Conservation (phyloP, 1,140 invertebrate genomes). For the Trichomalopsis sarcophagae region DNA sequence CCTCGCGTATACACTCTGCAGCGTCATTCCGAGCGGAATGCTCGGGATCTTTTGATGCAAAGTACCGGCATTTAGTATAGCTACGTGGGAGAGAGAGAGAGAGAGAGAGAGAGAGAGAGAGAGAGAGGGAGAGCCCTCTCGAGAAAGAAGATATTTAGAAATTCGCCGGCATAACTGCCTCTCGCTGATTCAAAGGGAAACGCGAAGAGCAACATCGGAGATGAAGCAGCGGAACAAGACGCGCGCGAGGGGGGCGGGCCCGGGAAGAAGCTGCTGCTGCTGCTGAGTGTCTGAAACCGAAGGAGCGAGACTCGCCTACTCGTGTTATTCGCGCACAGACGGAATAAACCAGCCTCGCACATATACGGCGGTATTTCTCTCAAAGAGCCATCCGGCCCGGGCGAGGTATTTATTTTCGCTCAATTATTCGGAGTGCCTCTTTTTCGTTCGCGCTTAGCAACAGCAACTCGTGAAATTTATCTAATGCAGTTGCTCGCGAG, state of each 20-base stretch:
- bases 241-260: background rate
- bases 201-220: slow-evolving; percentile 28
- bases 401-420: no score
- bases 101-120: background rate
- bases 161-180: slow-evolving; percentile 25
- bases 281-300: slow-evolving; percentile 39
- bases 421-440: no score
- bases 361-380: no score
- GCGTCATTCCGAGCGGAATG: slow-evolving; percentile 7
- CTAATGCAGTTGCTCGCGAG: slow-evolving; percentile 49
- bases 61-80: slow-evolving; percentile 5
- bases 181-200: slow-evolving; percentile 44
- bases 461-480: slow-evolving; percentile 48
- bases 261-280: background rate
- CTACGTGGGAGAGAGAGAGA: background rate
- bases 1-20: background rate
- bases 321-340: background rate
- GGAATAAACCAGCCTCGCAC: slow-evolving; percentile 45
- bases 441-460: slow-evolving; percentile 14
- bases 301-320: background rate
- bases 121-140: background rate
- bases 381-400: no score
- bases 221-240: slow-evolving; percentile 48
- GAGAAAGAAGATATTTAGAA: slow-evolving; percentile 46
- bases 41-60: slow-evolving; percentile 17